Base-by-base conservation (phyloP, 1,140 invertebrate genomes). In the Probaryconus sp. region DNA sequence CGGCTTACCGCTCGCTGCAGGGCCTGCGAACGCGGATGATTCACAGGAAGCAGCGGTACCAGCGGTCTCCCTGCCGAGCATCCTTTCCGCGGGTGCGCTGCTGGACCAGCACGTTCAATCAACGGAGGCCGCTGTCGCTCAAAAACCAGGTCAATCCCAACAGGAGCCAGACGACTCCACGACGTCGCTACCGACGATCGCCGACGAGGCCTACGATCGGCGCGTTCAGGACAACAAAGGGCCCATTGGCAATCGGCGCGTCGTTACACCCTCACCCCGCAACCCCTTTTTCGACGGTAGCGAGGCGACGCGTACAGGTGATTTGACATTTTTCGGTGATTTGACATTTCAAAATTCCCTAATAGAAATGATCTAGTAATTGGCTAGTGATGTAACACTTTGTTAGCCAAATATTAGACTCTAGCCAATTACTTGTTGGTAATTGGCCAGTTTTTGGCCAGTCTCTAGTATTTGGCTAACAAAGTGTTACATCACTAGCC, bases 21-120 rank as follows among this genome's bases (percentile, higher is more conserved):
- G 79, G 72, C 18, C 67, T 81, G 16, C 80, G 79, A 9, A 81
- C 77, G 76, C 37, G 58, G 67, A 73, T 61, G 45, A 58, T 83
- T 17, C 84, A 85, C 78, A 75, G 85, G 75, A 86, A 86, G 64
- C 82, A 85, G 65, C 81, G 82, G 10, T 85, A 85, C 63, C 85
- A 85, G 68, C 85, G 85, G 80, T 81, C 79, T 70, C 71, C 50
- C 50, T 60, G 42, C 24, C 61, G 40, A 65, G 67, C 37, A 77
- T 64, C 67, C 20, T 65, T 28, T 48, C 56, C 45, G 42, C 56
- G 21, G 31, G 48, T 2, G 33, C 20, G n/a, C 33, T 53, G 33
- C 6, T 56, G 30, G 51, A 53, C 26, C 18, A 55, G 18, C 17
- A 5, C 5, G 11, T 17, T 13, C 21, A 72, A 37, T 31, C 40